Evolutionary conservation across 2,797 vertebrate species (phyloP).

Genomic region (Sebastes hopkinsi): DNA sequence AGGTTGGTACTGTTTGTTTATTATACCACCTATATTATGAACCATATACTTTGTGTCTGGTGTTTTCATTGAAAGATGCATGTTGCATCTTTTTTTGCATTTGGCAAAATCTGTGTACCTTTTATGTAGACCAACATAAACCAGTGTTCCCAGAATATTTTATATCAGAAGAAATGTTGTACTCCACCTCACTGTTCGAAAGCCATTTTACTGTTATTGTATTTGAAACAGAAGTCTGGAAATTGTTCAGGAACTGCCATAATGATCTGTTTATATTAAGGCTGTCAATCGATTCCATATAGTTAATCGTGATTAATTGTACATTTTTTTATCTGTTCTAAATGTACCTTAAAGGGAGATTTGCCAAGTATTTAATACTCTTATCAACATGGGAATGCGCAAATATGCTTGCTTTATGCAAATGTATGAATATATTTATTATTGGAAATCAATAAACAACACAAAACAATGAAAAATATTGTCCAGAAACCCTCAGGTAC

Average conservation of each 20-base stretch:
- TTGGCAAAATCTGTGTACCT: neutral
- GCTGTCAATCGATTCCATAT: too few relatives aligned
- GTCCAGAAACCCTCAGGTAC: too few relatives aligned
- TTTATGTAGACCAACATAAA: neutral
- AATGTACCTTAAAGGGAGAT: too few relatives aligned
- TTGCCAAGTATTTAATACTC: too few relatives aligned
- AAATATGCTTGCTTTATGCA: too few relatives aligned
- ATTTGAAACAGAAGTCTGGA: neutral
- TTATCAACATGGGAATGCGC: too few relatives aligned
- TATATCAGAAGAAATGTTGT: neutral
- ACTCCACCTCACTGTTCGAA: neutral
- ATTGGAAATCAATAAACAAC: too few relatives aligned
- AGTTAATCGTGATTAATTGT: too few relatives aligned
- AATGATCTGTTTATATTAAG: neutral
- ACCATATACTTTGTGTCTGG: neutral
- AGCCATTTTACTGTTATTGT: neutral
- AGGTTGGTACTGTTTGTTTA: slow-evolving; percentile 76
- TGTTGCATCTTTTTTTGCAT: too few relatives aligned
- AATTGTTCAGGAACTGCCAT: neutral
- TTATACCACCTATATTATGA: neutral
- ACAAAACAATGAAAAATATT: too few relatives aligned
- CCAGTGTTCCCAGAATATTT: neutral
- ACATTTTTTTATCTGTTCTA: too few relatives aligned
- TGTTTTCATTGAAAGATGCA: neutral
- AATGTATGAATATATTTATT: too few relatives aligned